These are phyloP conservation scores for Noctua pronuba DNA, from an alignment of 2,888 invertebrate genomes.

Conservation along the genomic window DNA sequence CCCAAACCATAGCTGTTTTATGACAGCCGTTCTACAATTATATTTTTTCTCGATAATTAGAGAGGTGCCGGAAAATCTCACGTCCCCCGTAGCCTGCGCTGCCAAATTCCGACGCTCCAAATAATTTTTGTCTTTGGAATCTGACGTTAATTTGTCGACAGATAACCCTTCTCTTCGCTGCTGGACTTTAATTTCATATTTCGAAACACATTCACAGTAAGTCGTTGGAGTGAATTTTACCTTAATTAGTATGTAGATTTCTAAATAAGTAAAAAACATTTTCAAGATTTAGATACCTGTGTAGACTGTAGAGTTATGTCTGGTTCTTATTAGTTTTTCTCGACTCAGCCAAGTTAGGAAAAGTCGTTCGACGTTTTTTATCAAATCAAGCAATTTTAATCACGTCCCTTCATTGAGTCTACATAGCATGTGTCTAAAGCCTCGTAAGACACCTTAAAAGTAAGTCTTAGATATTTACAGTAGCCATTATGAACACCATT, in stretches of 20 bases:
- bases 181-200: slow-evolving; percentile 40
- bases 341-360: slow-evolving; percentile 55
- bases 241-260: slow-evolving; percentile 39
- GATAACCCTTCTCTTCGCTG: slow-evolving; percentile 14
- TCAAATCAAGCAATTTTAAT: slow-evolving; percentile 45
- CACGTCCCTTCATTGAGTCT: slow-evolving; percentile 24
- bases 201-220: slow-evolving; percentile 37
- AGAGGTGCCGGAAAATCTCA: slow-evolving; percentile 48
- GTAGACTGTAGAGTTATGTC: slow-evolving; percentile 6
- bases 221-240: slow-evolving; percentile 34
- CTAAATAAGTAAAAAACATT: slow-evolving; percentile 42
- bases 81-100: slow-evolving; percentile 25
- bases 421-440: slow-evolving; percentile 8
- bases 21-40: slow-evolving; percentile 54
- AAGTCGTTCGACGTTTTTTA: slow-evolving; percentile 44
- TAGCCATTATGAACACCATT: slow-evolving; percentile 1
- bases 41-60: slow-evolving; percentile 56
- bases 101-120: slow-evolving; percentile 45
- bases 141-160: slow-evolving; percentile 43
- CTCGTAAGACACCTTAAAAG: slow-evolving; percentile 15
- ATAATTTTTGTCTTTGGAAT: slow-evolving; percentile 43
- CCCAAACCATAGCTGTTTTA: slow-evolving; percentile 55
- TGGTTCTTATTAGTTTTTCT: slow-evolving; percentile 54
- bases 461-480: not conserved
- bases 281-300: slow-evolving; percentile 36